Evolutionary conservation across 2,888 invertebrate genomes (phyloP).

Genomic region (Ophonus ardosiacus): DNA sequence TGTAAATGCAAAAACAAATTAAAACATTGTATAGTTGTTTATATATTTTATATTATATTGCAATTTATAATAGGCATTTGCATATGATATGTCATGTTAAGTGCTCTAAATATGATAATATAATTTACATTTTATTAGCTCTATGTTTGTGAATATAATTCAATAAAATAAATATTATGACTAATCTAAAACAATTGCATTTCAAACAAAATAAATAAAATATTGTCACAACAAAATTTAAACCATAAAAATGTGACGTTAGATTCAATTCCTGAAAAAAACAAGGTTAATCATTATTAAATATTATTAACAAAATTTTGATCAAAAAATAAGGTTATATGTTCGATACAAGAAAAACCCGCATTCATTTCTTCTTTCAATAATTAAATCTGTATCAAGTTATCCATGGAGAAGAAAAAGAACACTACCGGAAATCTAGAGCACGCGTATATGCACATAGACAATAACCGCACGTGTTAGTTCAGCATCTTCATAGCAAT

Average conservation of each 20-base stretch:
- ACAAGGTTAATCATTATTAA: too few relatives aligned
- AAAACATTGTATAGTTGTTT: too few relatives aligned
- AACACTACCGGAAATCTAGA: constrained; percentile 14
- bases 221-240: not conserved
- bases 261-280: not conserved
- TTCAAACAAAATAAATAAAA: not conserved
- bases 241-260: not conserved
- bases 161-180: not conserved
- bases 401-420: constrained; percentile 6
- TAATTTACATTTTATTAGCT: not conserved
- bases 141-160: not conserved
- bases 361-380: not conserved
- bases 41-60: not conserved
- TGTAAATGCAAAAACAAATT: too few relatives aligned
- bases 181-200: not conserved
- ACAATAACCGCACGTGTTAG: constrained; percentile 40
- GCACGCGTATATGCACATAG: constrained; percentile 24
- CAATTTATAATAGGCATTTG: not conserved
- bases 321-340: not conserved
- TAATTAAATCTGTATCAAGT: constrained; percentile 33
- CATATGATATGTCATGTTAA: not conserved
- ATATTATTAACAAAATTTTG: not conserved
- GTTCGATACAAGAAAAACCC: not conserved
- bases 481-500: not conserved
- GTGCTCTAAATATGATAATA: not conserved